Conservation (phyloP, 1,140 invertebrate species). For the Leguminivora glycinivorella region DNA sequence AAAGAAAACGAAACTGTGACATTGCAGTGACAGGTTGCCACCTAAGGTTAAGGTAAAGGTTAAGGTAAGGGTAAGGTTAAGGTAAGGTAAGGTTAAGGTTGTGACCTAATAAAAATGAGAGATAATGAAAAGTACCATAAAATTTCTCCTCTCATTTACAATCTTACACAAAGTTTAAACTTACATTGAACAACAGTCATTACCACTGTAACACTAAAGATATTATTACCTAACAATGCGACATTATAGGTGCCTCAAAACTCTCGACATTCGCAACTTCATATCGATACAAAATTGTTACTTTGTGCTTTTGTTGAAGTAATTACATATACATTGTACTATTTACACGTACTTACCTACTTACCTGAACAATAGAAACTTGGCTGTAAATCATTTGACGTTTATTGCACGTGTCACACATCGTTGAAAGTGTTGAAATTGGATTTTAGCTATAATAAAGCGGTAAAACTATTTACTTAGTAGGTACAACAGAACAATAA, state of each 20-base stretch:
- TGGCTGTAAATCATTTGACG: background rate
- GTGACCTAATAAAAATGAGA: no score
- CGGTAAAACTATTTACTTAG: background rate
- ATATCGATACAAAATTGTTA: background rate
- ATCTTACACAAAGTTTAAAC: no score
- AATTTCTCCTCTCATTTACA: no score
- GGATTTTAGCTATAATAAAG: background rate
- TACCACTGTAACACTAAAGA: no score
- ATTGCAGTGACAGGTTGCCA: no score
- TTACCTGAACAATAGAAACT: background rate
- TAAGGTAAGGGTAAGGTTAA: no score
- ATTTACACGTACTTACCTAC: background rate
- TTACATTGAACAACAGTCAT: no score
- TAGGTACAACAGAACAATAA: no score
- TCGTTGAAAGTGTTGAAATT: slow-evolving; percentile 6
- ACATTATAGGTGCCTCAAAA: background rate
- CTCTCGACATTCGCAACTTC: background rate
- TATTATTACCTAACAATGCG: background rate
- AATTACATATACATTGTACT: slow-evolving; percentile 1
- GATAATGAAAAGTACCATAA: no score
- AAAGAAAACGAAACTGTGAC: no score
- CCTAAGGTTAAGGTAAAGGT: no score
- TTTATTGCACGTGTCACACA: background rate
- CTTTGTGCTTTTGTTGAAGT: slow-evolving; percentile 3
- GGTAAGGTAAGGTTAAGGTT: no score